Percentiles rank a stretch among this genome's conserved stretches.
Conservation (phyloP, 2,797 vertebrate genomes). For the Podarcis lilfordi region DNA sequence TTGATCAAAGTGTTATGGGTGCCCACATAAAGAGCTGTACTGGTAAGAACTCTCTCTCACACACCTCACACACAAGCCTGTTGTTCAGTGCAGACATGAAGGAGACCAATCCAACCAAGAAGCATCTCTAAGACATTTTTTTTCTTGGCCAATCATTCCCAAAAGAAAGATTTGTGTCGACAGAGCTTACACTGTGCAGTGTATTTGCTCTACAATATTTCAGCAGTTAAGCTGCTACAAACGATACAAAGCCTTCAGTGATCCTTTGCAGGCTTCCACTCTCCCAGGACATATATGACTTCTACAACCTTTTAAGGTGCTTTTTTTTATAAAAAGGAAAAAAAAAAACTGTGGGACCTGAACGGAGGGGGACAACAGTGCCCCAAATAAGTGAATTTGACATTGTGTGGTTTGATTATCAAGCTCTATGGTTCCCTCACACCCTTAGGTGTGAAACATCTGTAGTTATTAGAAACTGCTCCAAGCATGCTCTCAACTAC, state of each 20-base stretch:
- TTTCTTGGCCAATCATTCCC: background rate
- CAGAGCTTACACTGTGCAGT: background rate
- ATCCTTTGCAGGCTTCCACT: background rate
- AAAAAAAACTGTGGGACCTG: background rate
- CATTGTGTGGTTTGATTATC: background rate
- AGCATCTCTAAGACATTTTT: background rate
- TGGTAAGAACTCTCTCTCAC: too few species aligned
- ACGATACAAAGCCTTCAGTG: background rate
- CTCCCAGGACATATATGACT: background rate
- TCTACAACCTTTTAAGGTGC: background rate
- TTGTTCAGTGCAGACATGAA: background rate
- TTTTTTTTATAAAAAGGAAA: background rate
- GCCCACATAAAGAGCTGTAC: too few species aligned
- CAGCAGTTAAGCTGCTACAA: background rate
- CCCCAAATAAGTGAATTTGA: constrained; percentile 1
- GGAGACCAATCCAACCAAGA: background rate
- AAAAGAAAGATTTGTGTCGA: background rate
- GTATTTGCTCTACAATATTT: background rate
- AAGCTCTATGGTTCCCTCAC: constrained; percentile 8
- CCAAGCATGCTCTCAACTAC: constrained; percentile 21
- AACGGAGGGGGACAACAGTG: background rate
- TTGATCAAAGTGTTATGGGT: too few species aligned
- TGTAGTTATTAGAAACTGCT: constrained; percentile 27
- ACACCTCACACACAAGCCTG: background rate
- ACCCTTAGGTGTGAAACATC: constrained; percentile 14